phyloP scores from a whole-genome alignment of 2,888 invertebrate genomes.

The Polydrusus pterygomalis region DNA sequence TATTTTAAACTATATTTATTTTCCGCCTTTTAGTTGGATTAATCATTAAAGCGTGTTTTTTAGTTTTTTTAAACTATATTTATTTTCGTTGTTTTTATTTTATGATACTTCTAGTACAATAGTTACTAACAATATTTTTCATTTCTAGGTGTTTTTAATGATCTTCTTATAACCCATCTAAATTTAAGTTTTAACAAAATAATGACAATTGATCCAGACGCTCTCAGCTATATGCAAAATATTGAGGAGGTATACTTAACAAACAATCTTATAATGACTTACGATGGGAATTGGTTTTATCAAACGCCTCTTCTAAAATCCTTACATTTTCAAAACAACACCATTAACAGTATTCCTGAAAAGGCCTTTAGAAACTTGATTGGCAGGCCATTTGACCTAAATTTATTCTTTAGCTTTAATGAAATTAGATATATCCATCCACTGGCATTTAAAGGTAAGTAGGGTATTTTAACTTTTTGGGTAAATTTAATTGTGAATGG shows the following conservation, averaged over 20 bases:
- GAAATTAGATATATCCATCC: slow-evolving; percentile 45
- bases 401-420: slow-evolving; percentile 51
- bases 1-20: too few relatives aligned
- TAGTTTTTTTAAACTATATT: too few relatives aligned
- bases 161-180: slow-evolving; percentile 38
- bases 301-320: slow-evolving; percentile 42
- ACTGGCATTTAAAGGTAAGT: slow-evolving; percentile 41
- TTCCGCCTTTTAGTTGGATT: too few relatives aligned
- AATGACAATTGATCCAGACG: slow-evolving; percentile 40
- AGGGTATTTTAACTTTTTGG: background rate
- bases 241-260: slow-evolving; percentile 45
- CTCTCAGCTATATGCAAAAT: slow-evolving; percentile 45
- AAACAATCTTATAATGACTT: slow-evolving; percentile 40
- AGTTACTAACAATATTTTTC: background rate
- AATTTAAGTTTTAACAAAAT: slow-evolving; percentile 41
- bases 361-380: slow-evolving; percentile 46
- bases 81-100: too few relatives aligned
- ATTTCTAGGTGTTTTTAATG: slow-evolving; percentile 48
- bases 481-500: background rate
- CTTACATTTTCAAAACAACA: slow-evolving; percentile 53
- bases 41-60: too few relatives aligned
- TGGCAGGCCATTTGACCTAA: slow-evolving; percentile 34
- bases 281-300: slow-evolving; percentile 47
- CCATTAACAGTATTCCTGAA: slow-evolving; percentile 47
- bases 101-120: background rate